Evolutionary conservation across 1,140 invertebrate species (phyloP), one percentile per base, ranked within the genome.

Genomic region (Drosophila melanica): DNA sequence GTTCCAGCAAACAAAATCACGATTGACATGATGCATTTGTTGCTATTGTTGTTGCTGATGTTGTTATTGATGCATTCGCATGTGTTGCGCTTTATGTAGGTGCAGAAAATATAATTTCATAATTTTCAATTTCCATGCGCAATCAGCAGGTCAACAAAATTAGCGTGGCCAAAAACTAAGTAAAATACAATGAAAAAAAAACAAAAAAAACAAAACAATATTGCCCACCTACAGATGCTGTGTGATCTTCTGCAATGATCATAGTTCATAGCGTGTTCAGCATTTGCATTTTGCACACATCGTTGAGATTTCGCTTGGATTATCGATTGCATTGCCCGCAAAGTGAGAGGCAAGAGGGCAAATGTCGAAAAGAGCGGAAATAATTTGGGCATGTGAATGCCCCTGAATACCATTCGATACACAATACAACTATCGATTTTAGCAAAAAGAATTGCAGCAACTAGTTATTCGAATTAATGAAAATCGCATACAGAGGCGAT

Each of bases 1-100:
- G 84, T 89, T 89, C 84, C 84, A 89, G 63, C 84, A 89, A 89
- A 89, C 84, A 89, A 89, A 89, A 89, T 89, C 84, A 89, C 79
- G 84, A 89, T 89, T 89, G 84, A 84, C 79, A 87, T 87, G 82
- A 82, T 66, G 84, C 71, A 87, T 79, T 72, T 72, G 54, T 72
- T 70, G 67, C 67, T 54, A 50, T 55, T 48, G 55, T 41, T 63
- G 67, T 58, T 65, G 62, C 59, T 75, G 55, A 39, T 60, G 44
- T 60, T 68, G 65, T 60, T 60, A 57, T 69, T 53, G 60, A 51
- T 63, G 60, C 37, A 60, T 33, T 84, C 76, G 76, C 80, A 82
- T 82, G 81, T 82, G 79, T 71, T 76, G 78, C 47, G 45, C 65
- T 67, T 39, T 51, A 35, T 30, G 44, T 65, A 69, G 75, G 59